Evolutionary conservation across 2,888 invertebrate genomes (phyloP), one percentile per base, ranked within the genome.

Genomic region (Monochamus alternatus): DNA sequence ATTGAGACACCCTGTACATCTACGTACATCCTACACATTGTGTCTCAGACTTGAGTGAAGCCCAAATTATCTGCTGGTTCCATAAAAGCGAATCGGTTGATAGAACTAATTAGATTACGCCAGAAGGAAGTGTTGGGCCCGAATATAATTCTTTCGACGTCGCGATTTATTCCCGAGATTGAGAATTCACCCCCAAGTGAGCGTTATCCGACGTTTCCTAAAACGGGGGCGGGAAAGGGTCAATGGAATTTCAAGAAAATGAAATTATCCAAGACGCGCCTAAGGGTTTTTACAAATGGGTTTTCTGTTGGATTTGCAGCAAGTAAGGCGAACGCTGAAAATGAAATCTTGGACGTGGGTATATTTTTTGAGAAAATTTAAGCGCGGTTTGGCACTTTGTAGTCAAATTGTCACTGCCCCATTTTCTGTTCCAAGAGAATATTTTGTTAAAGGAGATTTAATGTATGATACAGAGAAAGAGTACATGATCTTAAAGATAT

Each of bases 171-270:
- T n/a, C n/a, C 55, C n/a, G 55, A 55, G 22, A n/a, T 14, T 14
- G 10, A 55, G n/a, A 55, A 55, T 22, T 55, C n/a, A 55, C 55
- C 22, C 14, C n/a, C 1, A 55, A 55, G n/a, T 55, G 55, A 55
- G 22, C 55, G 55, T 55, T 14, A 55, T n/a, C 22, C 55, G 55
- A 55, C 38, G 38, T 38, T 38, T 55, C 55, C 55, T n/a, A 12
- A 55, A 55, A 55, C n/a, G 22, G n/a, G 55, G 55, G n/a, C 55
- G n/a, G n/a, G n/a, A 12, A 55, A 55, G 55, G 55, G 14, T 55
- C 55, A 55, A n/a, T 55, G 55, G n/a, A 55, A n/a, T 14, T 3
- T 55, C 55, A 12, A n/a, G 55, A 55, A 55, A 55, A 55, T 22
- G 14, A 55, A 55, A 55, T 55, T 55, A 55, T 22, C 55, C n/a